These are phyloP conservation scores for Rhysida immarginata DNA, from an alignment of 1,140 invertebrate genomes.

Conservation along the genomic window DNA sequence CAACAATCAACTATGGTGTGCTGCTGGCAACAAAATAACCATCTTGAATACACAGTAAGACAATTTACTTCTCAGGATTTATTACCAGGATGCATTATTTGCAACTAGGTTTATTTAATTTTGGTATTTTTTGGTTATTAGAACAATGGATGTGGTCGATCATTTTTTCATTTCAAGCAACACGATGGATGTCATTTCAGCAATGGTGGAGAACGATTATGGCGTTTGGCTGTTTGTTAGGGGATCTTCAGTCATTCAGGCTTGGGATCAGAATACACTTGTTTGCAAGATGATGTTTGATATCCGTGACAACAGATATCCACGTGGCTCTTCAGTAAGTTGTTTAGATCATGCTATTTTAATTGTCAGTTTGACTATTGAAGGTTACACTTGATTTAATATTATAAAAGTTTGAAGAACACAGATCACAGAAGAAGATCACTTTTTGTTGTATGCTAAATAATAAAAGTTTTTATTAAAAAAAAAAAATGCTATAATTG, in stretches of 20 bases:
- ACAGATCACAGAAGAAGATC: too few species aligned
- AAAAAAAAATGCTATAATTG: too few species aligned
- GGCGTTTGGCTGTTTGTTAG: slow-evolving; percentile 36
- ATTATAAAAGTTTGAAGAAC: too few species aligned
- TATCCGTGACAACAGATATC: slow-evolving; percentile 30
- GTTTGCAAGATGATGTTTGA: slow-evolving; percentile 36
- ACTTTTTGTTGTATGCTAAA: too few species aligned
- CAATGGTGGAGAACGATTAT: slow-evolving; percentile 23
- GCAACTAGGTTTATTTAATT: not conserved
- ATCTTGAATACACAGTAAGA: slow-evolving; percentile 33
- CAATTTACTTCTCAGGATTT: too few species aligned
- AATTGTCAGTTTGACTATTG: too few species aligned
- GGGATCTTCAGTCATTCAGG: slow-evolving; percentile 35
- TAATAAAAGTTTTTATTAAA: too few species aligned
- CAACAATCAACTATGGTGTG: slow-evolving; percentile 33
- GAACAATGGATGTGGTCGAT: slow-evolving; percentile 32
- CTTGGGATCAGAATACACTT: slow-evolving; percentile 33
- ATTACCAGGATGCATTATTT: too few species aligned
- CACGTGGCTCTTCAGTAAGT: too few species aligned
- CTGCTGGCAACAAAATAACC: slow-evolving; percentile 34
- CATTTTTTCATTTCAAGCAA: slow-evolving; percentile 33
- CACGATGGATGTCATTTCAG: slow-evolving; percentile 29
- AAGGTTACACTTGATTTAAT: too few species aligned
- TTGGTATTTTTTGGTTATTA: slow-evolving; percentile 18
- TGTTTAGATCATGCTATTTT: too few species aligned